Evolutionary conservation across 1,140 invertebrate genomes (phyloP).

Genomic region (Danaus melanippus): DNA sequence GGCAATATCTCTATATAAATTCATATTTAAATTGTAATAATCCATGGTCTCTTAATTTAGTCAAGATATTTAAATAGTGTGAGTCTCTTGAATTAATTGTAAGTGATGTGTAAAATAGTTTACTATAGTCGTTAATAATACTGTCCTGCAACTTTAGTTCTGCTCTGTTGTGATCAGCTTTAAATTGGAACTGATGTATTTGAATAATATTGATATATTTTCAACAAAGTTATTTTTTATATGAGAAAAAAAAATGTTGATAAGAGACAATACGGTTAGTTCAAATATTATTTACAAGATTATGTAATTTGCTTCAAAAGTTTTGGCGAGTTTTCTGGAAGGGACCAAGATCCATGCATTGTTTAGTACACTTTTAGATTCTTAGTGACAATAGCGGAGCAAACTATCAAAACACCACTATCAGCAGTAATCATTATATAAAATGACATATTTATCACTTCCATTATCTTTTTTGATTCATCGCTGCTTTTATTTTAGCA

Average conservation of each 20-base stretch:
- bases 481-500: constrained; percentile 36
- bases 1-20: constrained; percentile 68
- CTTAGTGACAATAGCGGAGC: constrained; percentile 36
- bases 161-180: constrained; percentile 69
- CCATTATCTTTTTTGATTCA: constrained; percentile 43
- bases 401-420: constrained; percentile 21
- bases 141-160: constrained; percentile 69
- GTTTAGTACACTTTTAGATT: constrained; percentile 29
- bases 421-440: constrained; percentile 33
- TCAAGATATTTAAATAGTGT: constrained; percentile 70
- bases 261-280: constrained; percentile 68
- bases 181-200: constrained; percentile 67
- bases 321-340: constrained; percentile 62
- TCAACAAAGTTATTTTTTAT: constrained; percentile 69
- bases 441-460: constrained; percentile 50
- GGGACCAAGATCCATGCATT: constrained; percentile 64
- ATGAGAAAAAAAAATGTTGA: constrained; percentile 50
- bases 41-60: constrained; percentile 68
- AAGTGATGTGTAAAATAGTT: constrained; percentile 61
- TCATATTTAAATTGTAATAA: constrained; percentile 66
- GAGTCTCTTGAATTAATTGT: constrained; percentile 65
- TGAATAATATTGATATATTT: constrained; percentile 63
- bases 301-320: constrained; percentile 41
- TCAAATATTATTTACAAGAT: constrained; percentile 52
- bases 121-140: constrained; percentile 56